Conservation (phyloP, 2,888 invertebrate species). For the Ennomos fuscantarius region DNA sequence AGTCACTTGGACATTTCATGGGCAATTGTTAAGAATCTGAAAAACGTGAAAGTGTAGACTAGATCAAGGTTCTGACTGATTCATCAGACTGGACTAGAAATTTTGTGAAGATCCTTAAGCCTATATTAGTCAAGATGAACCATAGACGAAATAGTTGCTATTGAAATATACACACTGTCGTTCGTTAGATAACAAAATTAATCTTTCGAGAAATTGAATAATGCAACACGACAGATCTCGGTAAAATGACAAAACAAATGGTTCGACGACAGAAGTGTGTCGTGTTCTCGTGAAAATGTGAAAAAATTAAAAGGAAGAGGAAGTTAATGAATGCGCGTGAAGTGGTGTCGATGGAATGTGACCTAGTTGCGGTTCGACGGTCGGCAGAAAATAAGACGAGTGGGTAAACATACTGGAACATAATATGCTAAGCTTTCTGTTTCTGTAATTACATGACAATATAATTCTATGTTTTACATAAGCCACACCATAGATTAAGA, state of each 20-base stretch:
- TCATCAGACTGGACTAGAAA: constrained; percentile 7
- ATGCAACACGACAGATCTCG: constrained; percentile 58
- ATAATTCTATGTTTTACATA: constrained; percentile 5
- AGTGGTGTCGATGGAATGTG: constrained; percentile 61
- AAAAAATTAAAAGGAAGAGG: constrained; percentile 53
- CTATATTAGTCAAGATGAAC: constrained; percentile 6
- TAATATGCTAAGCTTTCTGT: constrained; percentile 3
- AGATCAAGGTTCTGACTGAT: constrained; percentile 18
- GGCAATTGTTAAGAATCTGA: constrained; percentile 21
- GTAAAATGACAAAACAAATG: constrained; percentile 56
- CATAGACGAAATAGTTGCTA: constrained; percentile 13
- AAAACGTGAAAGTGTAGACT: constrained; percentile 23
- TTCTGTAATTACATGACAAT: constrained; percentile 7
- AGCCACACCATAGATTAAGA: neutral
- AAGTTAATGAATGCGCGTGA: constrained; percentile 61
- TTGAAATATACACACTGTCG: constrained; percentile 29
- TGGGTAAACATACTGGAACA: constrained; percentile 9
- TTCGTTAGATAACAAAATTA: constrained; percentile 60
- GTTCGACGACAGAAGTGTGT: constrained; percentile 62
- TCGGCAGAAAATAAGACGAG: constrained; percentile 39
- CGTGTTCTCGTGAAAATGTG: constrained; percentile 55
- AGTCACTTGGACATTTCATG: constrained; percentile 23
- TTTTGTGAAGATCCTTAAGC: constrained; percentile 5
- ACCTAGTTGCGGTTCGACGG: constrained; percentile 63
- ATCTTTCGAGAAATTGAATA: constrained; percentile 67